Evolutionary conservation across 2,113 vertebrate genomes (phyloP), one percentile per base, ranked within the genome.

Genomic region (Guaruba guarouba): DNA sequence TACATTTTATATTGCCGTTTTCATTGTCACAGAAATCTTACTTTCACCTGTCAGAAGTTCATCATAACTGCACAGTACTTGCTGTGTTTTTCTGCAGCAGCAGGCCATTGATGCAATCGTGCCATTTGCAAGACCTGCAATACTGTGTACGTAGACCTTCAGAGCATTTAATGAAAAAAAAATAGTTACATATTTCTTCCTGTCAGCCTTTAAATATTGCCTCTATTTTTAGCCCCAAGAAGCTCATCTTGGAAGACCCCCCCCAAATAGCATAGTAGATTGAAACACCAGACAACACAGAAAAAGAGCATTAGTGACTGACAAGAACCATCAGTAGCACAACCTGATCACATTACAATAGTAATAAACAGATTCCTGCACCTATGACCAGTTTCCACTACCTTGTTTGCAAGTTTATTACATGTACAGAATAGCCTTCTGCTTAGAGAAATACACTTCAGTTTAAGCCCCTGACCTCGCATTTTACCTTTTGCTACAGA

Each of bases 401-500:
- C 11, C 10, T 48, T 84, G 27, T 73, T 48, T 93, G 46, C 33
- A 9, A 66, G 52, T 15, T 57, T 55, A 54, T 75, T 76, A 55
- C 24, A n/a, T 17, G 66, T 5, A 57, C 19, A 80, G 41, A 82
- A 33, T 37, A 90, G 63, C 23, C 69, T 82, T 85, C 66, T 94
- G 46, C 78, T 82, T 63, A 68, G 54, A 84, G 31, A 82, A 70
- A 90, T 28, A 23, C 31, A 57, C 18, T 87, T 91, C 43, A 67
- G 0, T 81, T 90, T 86, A 80, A 93, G 71, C n/a, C 63, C 27
- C 8, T 59, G 75, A 92, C 68, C 75, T 86, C 54, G 5, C 86
- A 66, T 82, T 94, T 95, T 92, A 95, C 90, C 66, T 79, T 92
- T 29, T 84, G 61, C 48, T 90, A n/a, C 35, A 83, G 46, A 82